Conservation (phyloP, 2,797 vertebrate genomes). For the Mycteria americana region DNA sequence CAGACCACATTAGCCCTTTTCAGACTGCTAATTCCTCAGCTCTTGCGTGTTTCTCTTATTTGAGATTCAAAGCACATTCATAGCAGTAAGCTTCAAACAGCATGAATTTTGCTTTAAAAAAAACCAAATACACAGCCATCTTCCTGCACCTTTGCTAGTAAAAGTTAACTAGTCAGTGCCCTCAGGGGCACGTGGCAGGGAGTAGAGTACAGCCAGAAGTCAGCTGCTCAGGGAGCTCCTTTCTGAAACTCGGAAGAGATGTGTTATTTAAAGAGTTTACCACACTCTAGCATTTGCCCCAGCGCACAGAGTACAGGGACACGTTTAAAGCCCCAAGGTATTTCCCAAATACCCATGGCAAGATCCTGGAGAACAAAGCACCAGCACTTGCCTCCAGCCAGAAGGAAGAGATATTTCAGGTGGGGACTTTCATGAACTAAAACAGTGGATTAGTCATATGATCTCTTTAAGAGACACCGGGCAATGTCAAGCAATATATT, state of each 20-base stretch:
- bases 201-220: background rate
- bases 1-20: background rate
- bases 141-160: background rate
- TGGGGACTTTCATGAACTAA: background rate
- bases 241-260: background rate
- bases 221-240: background rate
- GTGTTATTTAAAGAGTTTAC: background rate
- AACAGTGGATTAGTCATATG: background rate
- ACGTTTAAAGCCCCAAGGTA: background rate
- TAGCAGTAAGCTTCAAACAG: background rate
- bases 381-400: background rate
- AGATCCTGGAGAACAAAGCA: background rate
- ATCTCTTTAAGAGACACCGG: background rate
- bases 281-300: background rate
- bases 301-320: background rate
- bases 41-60: background rate
- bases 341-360: background rate
- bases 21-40: background rate
- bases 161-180: background rate
- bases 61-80: background rate
- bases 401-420: background rate
- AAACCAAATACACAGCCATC: background rate
- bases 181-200: accelerated
- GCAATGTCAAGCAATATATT: background rate
- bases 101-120: background rate